Evolutionary conservation across 2,888 invertebrate species (phyloP), one percentile per base, ranked within the genome.

Genomic region (Drosophila affinis): DNA sequence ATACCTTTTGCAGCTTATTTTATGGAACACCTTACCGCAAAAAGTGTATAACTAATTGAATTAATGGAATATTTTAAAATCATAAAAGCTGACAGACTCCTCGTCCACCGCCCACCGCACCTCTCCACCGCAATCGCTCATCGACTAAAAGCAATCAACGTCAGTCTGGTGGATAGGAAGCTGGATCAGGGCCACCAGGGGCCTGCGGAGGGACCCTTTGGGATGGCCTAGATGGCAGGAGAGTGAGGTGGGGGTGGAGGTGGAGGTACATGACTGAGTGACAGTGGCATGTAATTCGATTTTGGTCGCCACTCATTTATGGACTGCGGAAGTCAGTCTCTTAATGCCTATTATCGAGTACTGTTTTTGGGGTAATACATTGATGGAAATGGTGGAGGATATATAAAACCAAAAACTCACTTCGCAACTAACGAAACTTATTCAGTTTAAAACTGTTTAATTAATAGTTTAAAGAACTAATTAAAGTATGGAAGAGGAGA

Each of bases 21-120:
- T 47, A 21, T 63, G 24, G 47, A 14, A 45, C 45, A 57, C 45
- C 46, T 29, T 56, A 18, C 68, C 52, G 39, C 62, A 81, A 79
- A 87, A 82, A 80, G 24, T 77, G 75, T 86, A 72, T 79, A 70
- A 86, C 75, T 78, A 80, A 85, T 86, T 78, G 73, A 88, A 88
- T 87, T 87, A 87, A 87, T 80, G 73, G 80, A 83, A 70, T 60
- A 80, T 86, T 86, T 86, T 85, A 72, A 72, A 72, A 72, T 54
- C 59, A 70, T 70, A 54, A 70, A 69, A 59, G 59, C 59, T 9
- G 69, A 39, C 69, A 59, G 47, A 32, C 9, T 29, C 27, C 6
- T 9, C 32, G 9, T 6, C 18, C 3, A n/a, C 32, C 32, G 2
- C 6, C 29, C 29, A 4, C 9, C 27, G 12, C 10, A 17, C 51